Conservation (phyloP, 2,797 vertebrate species). For the Bradypus variegatus region DNA sequence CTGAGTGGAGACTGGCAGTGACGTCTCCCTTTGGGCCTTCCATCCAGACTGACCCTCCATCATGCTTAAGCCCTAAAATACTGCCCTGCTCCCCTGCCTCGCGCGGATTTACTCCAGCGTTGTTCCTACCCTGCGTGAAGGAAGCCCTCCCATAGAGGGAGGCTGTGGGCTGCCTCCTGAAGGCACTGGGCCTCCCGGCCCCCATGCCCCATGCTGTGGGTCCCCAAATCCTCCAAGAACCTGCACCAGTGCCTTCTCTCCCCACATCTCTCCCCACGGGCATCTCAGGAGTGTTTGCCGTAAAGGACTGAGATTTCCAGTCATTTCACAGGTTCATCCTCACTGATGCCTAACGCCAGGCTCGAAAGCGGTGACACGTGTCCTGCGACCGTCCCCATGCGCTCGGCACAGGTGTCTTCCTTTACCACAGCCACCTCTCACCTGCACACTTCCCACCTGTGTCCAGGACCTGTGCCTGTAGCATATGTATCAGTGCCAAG, state of each 20-base stretch:
- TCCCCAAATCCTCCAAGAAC: not conserved
- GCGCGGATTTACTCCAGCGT: not conserved
- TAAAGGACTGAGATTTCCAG: not conserved
- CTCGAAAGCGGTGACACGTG: not conserved
- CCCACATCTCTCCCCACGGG: not conserved
- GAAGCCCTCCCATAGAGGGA: not conserved
- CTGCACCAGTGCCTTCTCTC: not conserved
- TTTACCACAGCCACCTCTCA: not conserved
- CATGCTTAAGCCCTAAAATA: not conserved
- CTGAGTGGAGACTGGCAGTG: too few species aligned
- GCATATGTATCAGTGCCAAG: not conserved
- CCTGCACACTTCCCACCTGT: not conserved
- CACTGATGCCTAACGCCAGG: not conserved
- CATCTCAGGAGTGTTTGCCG: not conserved
- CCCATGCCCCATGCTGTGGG: not conserved
- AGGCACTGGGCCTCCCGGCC: too few species aligned
- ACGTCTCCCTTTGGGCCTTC: not conserved
- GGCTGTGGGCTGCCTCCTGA: not conserved
- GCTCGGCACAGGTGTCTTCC: not conserved
- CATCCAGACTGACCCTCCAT: not conserved
- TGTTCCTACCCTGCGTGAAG: not conserved
- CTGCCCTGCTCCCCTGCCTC: not conserved
- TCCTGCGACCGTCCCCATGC: not conserved
- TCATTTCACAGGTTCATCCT: not conserved
- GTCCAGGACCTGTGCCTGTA: not conserved